Percentiles rank a stretch among this genome's conserved stretches.
phyloP scores from a whole-genome alignment of 35 echinoderm and acorn worm species.

The Ophioderma brevispina region DNA sequence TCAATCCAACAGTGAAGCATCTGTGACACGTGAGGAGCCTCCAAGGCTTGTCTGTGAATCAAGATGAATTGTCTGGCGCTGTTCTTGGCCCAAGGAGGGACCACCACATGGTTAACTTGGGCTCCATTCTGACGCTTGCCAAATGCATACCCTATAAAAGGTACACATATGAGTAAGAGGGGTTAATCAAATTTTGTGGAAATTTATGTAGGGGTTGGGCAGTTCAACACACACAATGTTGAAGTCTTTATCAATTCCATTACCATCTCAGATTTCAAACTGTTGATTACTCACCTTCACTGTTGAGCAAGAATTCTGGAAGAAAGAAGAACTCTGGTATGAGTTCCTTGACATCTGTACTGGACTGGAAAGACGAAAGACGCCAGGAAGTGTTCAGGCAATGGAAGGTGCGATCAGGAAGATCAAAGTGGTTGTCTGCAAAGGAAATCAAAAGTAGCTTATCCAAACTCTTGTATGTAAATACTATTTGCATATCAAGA shows the following conservation, averaged over 20 bases:
- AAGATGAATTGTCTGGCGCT: slow-evolving; percentile 75
- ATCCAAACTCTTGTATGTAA: no score
- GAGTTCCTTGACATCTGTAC: slow-evolving; percentile 98
- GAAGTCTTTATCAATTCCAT: no score
- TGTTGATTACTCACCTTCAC: no score
- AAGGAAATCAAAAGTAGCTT: no score
- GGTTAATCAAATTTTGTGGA: no score
- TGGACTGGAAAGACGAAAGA: slow-evolving; percentile 89
- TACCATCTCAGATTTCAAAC: no score
- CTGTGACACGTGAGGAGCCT: slow-evolving; percentile 75
- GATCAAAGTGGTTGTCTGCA: slow-evolving; percentile 97
- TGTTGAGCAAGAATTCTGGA: slow-evolving; percentile 91
- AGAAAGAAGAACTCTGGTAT: slow-evolving; percentile 99
- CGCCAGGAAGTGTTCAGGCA: slow-evolving; percentile 87
- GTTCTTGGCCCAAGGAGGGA: slow-evolving; percentile 80
- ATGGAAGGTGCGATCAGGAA: slow-evolving; percentile 97
- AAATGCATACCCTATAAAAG: slow-evolving; percentile 74
- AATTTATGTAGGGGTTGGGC: no score
- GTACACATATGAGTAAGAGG: no score
- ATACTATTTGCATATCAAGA: no score
- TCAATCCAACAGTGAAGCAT: slow-evolving; percentile 87
- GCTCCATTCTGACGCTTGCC: slow-evolving; percentile 77
- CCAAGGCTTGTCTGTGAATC: slow-evolving; percentile 90
- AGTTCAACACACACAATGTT: no score
- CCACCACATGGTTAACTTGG: slow-evolving; percentile 59